These are phyloP conservation scores for Gracilinanus agilis DNA, from an alignment of 2,113 vertebrate species.

Conservation along the genomic window DNA sequence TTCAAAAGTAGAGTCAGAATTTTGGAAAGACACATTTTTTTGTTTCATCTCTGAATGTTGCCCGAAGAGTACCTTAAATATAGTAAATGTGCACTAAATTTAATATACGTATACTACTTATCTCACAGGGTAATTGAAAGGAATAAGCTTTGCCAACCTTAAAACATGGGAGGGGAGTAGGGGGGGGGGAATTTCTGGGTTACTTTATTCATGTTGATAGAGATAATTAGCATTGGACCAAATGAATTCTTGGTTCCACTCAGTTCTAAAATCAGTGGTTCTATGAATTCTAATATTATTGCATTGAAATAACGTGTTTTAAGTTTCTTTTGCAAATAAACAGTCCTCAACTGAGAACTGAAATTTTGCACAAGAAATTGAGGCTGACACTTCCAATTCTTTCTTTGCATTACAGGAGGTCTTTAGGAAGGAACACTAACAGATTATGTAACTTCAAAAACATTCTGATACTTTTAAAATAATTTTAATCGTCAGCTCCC, in stretches of 20 bases:
- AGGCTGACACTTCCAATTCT: neutral
- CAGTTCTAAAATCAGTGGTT: neutral
- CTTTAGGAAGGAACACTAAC: neutral
- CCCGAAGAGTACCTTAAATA: neutral
- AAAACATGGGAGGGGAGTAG: neutral
- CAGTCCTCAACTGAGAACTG: neutral
- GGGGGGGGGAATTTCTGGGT: neutral
- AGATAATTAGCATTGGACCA: neutral
- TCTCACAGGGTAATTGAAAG: neutral
- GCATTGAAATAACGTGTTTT: constrained; percentile 1
- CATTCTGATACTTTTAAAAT: neutral
- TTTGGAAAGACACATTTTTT: neutral
- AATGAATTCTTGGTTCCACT: neutral
- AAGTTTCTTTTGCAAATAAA: constrained; percentile 6
- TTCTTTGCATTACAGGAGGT: neutral
- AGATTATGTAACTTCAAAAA: neutral
- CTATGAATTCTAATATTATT: constrained; percentile 1
- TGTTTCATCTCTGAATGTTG: neutral
- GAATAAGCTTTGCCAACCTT: neutral
- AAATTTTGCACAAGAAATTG: constrained; percentile 1
- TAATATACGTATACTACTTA: neutral
- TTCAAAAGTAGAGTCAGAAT: neutral
- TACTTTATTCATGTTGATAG: neutral
- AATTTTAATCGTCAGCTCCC: neutral
- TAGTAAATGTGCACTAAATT: neutral